Evolutionary conservation across 1,140 invertebrate genomes (phyloP), one percentile per base, ranked within the genome.

Genomic region (Drosophila funebris): DNA sequence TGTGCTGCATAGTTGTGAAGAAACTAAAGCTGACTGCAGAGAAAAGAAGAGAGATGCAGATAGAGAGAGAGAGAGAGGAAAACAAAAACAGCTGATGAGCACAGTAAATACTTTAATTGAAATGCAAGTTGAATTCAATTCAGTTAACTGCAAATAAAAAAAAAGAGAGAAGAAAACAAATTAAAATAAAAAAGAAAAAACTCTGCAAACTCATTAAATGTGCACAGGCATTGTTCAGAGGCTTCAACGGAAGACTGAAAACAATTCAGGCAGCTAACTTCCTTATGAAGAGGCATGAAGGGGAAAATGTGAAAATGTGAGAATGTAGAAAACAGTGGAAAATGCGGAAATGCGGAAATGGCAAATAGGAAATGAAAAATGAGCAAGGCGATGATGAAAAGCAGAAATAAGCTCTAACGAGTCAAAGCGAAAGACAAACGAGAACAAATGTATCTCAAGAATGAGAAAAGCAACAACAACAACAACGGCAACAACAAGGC

Each of bases 361-460:
- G 20, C 53, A 27, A 41, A 56, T 56, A 27, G 53, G 16, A 27
- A 78, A 57, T 73, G 56, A 41, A 61, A 58, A 58, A 43, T 36
- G 20, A 37, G 8, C 18, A 46, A 56, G 36, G 68, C 54, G 62
- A 60, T 54, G 43, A 13, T 39, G 20, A 63, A 43, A 52, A 31
- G 24, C 14, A 31, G 20, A 73, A 70, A 63, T 83, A 78, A 83
- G 79, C 57, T 48, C 73, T 61, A 64, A 52, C 56, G 57, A 44
- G 43, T 50, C 67, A 29, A 7, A 64, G 48, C 63, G 24, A 33
- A 16, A 37, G 43, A 41, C 24, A 39, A 1, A 9, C 9, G 7
- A 24, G 13, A 24, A 14, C 18, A 8, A 22, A 50, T 16, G 18
- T 53, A 39, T 29, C 36, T 60, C n/a, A 16, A 60, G 44, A 31